phyloP scores from a whole-genome alignment of 2,113 vertebrate species.

The Nycticryphes semicollaris region DNA sequence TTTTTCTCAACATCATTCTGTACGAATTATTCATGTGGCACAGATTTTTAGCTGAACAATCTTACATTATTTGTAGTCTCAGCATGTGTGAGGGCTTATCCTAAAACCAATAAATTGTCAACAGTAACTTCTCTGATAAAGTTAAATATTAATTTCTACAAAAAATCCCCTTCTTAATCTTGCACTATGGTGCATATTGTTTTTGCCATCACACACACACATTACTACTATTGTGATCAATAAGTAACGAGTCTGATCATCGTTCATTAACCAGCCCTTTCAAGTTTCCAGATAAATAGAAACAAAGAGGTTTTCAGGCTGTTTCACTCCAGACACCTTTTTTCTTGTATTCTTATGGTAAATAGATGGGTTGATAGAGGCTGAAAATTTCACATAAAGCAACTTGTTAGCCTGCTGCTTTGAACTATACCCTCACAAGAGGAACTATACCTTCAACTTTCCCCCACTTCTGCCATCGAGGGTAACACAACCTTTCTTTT shows the following conservation, averaged over 20 bases:
- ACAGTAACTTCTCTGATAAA: not conserved
- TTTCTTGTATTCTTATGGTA: not conserved
- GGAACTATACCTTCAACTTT: not conserved
- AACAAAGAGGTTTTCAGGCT: not conserved
- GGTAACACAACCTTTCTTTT: not conserved
- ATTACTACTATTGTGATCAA: not conserved
- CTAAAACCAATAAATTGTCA: not conserved
- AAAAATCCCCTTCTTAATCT: not conserved
- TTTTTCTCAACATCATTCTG: not conserved
- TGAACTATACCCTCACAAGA: not conserved
- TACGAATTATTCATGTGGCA: not conserved
- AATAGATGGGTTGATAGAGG: not conserved
- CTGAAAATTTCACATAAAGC: not conserved
- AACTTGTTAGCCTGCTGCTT: not conserved
- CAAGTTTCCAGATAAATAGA: not conserved
- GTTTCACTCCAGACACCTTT: not conserved
- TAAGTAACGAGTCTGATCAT: not conserved
- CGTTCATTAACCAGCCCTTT: constrained; percentile 13
- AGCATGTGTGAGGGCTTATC: not conserved
- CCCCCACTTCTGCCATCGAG: not conserved
- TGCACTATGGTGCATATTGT: not conserved
- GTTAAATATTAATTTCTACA: not conserved
- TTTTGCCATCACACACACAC: not conserved
- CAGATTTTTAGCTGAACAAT: not conserved
- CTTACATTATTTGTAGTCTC: not conserved